Base-by-base conservation (phyloP, 2,113 vertebrate species). In the Toxostoma redivivum region DNA sequence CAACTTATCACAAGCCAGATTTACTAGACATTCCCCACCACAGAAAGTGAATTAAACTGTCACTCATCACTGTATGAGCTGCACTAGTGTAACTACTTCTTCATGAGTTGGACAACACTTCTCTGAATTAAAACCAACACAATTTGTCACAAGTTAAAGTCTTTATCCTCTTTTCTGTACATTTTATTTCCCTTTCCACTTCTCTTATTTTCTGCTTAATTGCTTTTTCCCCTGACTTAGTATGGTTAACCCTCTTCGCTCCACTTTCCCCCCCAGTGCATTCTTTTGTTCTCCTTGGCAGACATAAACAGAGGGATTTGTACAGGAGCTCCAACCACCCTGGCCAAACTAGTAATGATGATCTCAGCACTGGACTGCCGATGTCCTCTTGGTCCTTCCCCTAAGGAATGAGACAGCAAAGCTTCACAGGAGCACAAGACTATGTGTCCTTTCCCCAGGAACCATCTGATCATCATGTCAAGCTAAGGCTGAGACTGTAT, bases 11-110 rank as follows among this genome's bases (percentile, higher is more conserved):
- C 93, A 69, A 89, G 58, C 53, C 10, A 8, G 85, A 88, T 90
- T 85, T 93, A 58, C 66, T 73, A 92, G 84, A 90, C 85, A 51
- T 95, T 88, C 67, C 74, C 88, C 67, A 91, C 78, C 74, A 88
- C 70, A 73, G 86, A 78, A 95, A 91, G 62, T 70, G 87, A 96
- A 96, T 97, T 96, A 88, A 96, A 95, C 81, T 95, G 86, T 90
- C 93, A 95, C 71, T 95, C 92, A 86, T 61, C 67, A 38, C 88
- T 16, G 5, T 80, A 70, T 44, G 62, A 90, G 58, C 66, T 65
- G 45, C 82, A 76, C 40, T 53, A 53, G 27, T 73, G 3, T 65
- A 95, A 74, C 74, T 66, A 47, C 19, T 83, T 47, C 72, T 83
- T 65, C 72, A 37, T 2, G 21, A 92, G 72, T 10, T 25, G 54